phyloP scores from a whole-genome alignment of 2,888 invertebrate genomes.

The Corbicula japonica region DNA sequence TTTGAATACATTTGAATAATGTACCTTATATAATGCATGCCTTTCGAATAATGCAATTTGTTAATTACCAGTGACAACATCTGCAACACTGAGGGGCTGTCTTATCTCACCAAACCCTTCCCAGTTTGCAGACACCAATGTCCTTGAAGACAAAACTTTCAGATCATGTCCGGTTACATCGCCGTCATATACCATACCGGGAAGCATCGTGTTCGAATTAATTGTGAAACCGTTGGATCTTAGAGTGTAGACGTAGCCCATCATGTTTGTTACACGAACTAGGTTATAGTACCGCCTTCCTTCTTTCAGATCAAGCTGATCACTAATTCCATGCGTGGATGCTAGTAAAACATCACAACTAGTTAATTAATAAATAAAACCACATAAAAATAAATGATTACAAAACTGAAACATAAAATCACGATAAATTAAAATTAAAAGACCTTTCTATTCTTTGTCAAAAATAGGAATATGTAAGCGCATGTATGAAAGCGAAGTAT shows the following conservation, averaged over 20 bases:
- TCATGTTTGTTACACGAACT: slow-evolving; percentile 71
- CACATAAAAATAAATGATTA: too few relatives aligned
- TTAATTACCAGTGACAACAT: slow-evolving; percentile 55
- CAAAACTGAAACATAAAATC: too few relatives aligned
- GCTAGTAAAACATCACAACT: too few relatives aligned
- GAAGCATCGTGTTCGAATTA: slow-evolving; percentile 72
- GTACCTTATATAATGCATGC: too few relatives aligned
- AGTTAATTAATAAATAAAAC: too few relatives aligned
- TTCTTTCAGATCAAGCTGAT: slow-evolving; percentile 69
- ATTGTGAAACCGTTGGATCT: slow-evolving; percentile 77
- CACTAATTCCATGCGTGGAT: slow-evolving; percentile 62
- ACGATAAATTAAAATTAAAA: too few relatives aligned
- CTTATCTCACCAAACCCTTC: slow-evolving; percentile 72
- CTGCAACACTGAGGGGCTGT: slow-evolving; percentile 35
- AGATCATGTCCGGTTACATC: slow-evolving; percentile 68
- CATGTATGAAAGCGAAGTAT: too few relatives aligned
- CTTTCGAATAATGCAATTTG: too few relatives aligned
- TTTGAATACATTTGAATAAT: too few relatives aligned
- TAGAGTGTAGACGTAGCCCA: slow-evolving; percentile 67
- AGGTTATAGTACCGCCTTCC: slow-evolving; percentile 71
- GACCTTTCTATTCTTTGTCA: too few relatives aligned
- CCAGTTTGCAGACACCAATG: slow-evolving; percentile 75
- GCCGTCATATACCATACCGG: slow-evolving; percentile 76
- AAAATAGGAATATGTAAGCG: too few relatives aligned
- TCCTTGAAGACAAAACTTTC: slow-evolving; percentile 58